Conservation (phyloP, 1,140 invertebrate genomes). For the Elysia chlorotica region DNA sequence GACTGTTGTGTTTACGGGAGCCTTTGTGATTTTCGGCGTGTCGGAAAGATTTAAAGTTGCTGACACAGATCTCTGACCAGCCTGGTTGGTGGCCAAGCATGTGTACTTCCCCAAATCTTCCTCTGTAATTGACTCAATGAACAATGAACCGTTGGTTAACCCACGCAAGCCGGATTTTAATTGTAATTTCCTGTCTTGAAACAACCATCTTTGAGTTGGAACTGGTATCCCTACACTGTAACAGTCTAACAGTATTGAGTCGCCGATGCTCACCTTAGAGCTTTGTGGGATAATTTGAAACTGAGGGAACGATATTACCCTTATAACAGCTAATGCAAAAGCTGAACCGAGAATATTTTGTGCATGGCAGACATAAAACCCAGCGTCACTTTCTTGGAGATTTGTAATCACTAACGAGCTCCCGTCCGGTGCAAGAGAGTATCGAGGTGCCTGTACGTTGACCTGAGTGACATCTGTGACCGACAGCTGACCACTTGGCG, state of each 20-base stretch:
- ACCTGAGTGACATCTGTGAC: not conserved
- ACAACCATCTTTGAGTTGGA: constrained; percentile 9
- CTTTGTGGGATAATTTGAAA: not conserved
- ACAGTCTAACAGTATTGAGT: not conserved
- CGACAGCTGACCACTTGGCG: too few relatives aligned
- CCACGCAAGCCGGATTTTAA: not conserved
- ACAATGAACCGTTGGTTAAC: not conserved
- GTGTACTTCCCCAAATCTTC: constrained; percentile 13
- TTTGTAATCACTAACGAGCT: not conserved
- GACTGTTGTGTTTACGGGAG: not conserved
- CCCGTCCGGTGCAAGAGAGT: not conserved
- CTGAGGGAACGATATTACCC: constrained; percentile 8
- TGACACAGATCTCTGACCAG: not conserved
- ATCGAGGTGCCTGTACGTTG: not conserved
- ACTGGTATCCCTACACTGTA: constrained; percentile 12
- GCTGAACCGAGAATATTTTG: not conserved
- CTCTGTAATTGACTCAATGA: not conserved
- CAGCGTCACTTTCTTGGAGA: not conserved
- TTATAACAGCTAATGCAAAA: not conserved
- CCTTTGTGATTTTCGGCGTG: not conserved
- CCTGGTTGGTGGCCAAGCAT: constrained; percentile 15
- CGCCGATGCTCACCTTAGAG: not conserved
- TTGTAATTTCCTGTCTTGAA: not conserved
- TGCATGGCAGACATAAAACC: constrained; percentile 5
- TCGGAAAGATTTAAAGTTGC: not conserved